Conservation (phyloP, 2,113 vertebrate genomes). For the Onychostoma macrolepis region DNA sequence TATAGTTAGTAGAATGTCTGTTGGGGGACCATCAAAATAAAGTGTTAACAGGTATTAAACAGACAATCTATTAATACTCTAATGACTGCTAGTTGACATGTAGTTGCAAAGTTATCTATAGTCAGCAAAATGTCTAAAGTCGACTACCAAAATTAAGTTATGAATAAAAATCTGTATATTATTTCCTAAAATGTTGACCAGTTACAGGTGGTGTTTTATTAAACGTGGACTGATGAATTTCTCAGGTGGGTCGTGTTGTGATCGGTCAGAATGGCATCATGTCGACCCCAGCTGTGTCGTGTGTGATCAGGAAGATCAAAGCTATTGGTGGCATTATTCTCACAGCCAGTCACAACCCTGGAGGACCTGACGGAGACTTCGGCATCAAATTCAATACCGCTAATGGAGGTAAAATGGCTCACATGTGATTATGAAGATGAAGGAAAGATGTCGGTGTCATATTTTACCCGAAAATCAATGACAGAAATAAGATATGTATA, state of each 20-base stretch:
- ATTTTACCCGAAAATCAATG: not conserved
- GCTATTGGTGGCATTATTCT: constrained; percentile 94
- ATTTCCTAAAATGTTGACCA: not conserved
- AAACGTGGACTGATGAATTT: not conserved
- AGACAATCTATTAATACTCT: too few species aligned
- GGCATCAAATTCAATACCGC: constrained; percentile 94
- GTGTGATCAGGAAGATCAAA: constrained; percentile 94
- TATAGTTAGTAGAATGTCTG: too few species aligned
- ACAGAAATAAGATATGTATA: not conserved
- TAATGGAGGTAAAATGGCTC: constrained; percentile 84
- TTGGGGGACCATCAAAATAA: too few species aligned
- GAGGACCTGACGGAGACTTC: constrained; percentile 91
- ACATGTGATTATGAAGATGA: not conserved
- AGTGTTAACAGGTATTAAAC: too few species aligned
- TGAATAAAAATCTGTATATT: constrained; percentile 48
- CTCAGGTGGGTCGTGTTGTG: constrained; percentile 89
- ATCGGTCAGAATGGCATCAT: constrained; percentile 95
- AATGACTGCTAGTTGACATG: not conserved
- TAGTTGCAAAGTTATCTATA: not conserved
- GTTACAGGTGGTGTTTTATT: not conserved
- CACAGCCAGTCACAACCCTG: constrained; percentile 92
- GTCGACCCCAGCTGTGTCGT: constrained; percentile 91
- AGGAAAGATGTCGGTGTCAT: not conserved
- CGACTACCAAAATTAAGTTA: too few species aligned
- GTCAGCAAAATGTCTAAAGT: too few species aligned